Base-by-base conservation (phyloP, 2,113 vertebrate genomes). In the Syngnathus typhle region DNA sequence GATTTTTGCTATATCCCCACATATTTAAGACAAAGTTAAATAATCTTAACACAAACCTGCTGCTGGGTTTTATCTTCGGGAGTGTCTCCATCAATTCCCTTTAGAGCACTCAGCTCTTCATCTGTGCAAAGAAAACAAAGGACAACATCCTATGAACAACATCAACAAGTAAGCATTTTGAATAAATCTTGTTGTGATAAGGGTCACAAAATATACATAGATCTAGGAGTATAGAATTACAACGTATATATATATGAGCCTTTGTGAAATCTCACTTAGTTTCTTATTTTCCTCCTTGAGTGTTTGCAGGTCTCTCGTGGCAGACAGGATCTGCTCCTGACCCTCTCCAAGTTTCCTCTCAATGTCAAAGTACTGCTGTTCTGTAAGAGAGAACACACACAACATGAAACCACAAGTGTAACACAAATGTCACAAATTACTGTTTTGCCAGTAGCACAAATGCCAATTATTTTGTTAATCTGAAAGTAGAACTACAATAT, bases 341-440 rank as follows among this genome's bases (percentile, higher is more conserved):
- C 93, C 93, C 65, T 98, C 95, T 1, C 88, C 84, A n/a, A 96
- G 87, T 36, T 93, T 91, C 75, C 95, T 99, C 65, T 98, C 96
- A 65, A 96, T 91, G 74, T 98, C 95, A 80, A 98, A 98, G 66
- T 96, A 95, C 23, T 98, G 96, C 84, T 98, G 95, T 38, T 99
- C 96, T 95, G 88, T 63, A 86, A 78, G 56, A 8, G 49, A 49
- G 9, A 54, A 5, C 60, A 38, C 3, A 77, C 21, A 19, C 5
- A 51, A 44, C 27, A 55, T 3, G 0, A 46, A n/a, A 0, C 43
- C 21, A 67, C 41, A 18, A 61, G 44, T 1, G 23, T n/a, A 51
- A 2, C 15, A 15, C 11, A 44, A 5, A 58, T 2, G 23, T 21
- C 10, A 41, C 15, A 65, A 13, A 64, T 43, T 9, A 51, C 23